A percentile compares a stretch with the other conserved stretches of the same genome.
These are phyloP conservation scores for Metridium senile DNA, from an alignment of 92 coral and sea anemone genomes.

Conservation along the genomic window DNA sequence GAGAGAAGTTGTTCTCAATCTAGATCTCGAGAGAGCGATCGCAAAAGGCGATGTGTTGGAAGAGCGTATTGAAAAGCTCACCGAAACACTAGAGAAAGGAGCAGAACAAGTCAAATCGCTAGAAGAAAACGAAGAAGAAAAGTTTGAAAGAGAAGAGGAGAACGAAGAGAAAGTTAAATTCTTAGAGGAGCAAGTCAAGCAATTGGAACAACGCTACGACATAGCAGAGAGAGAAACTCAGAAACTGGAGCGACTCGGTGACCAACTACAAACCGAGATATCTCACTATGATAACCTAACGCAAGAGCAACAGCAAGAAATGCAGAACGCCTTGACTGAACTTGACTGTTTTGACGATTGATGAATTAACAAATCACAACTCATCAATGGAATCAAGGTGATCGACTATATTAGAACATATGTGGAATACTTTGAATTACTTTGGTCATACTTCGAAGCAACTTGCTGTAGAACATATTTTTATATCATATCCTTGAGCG, in stretches of 20 bases:
- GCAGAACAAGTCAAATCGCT: constrained; percentile 51
- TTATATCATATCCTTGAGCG: constrained; percentile 2
- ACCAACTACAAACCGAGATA: constrained; percentile 45
- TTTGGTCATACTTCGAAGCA: not conserved
- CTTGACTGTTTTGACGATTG: constrained; percentile 28
- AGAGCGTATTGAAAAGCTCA: constrained; percentile 13
- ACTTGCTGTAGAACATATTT: not conserved
- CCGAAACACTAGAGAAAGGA: constrained; percentile 24
- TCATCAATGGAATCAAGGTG: not conserved
- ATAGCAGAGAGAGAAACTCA: constrained; percentile 57
- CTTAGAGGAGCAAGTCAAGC: constrained; percentile 71
- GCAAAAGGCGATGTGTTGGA: constrained; percentile 25
- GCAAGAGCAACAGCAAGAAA: constrained; percentile 37
- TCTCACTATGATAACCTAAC: constrained; percentile 14
- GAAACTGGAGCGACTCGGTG: constrained; percentile 54
- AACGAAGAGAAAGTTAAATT: constrained; percentile 74
- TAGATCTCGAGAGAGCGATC: constrained; percentile 55
- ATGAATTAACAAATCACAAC: not conserved
- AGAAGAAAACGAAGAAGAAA: constrained; percentile 77
- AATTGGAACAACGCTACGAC: constrained; percentile 57
- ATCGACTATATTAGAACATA: not conserved
- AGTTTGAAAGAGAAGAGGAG: constrained; percentile 69
- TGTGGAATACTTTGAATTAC: constrained; percentile 14
- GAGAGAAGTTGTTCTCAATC: constrained; percentile 50
- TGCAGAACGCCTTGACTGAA: constrained; percentile 41